phyloP scores from a whole-genome alignment of 2,797 vertebrate species.

The Synaphobranchus kaupii region DNA sequence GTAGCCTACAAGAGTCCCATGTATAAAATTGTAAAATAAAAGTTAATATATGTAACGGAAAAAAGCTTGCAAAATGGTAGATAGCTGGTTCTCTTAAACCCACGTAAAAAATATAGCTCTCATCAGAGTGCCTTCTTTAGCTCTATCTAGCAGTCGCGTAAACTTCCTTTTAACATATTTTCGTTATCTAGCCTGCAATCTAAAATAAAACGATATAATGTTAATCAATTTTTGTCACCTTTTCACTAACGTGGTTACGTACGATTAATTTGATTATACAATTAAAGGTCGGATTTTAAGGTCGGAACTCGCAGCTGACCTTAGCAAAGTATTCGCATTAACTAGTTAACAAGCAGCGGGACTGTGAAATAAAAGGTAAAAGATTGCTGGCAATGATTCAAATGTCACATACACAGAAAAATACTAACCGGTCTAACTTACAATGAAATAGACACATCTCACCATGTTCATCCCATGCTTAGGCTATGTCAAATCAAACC shows the following conservation, averaged over 20 bases:
- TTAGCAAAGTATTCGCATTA: not conserved
- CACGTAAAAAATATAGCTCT: no score
- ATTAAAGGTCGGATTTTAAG: no score
- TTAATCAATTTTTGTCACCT: no score
- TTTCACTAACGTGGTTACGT: no score
- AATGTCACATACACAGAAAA: not conserved
- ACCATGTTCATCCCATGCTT: not conserved
- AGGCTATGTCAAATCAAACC: not conserved
- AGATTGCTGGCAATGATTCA: not conserved
- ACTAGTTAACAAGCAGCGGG: not conserved
- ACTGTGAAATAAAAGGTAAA: not conserved
- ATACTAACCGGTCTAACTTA: not conserved
- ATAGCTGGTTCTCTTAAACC: no score
- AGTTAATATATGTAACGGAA: no score
- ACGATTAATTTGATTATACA: not conserved
- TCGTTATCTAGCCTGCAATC: not conserved
- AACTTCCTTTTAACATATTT: not conserved
- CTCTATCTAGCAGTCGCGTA: not conserved
- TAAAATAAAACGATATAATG: no score
- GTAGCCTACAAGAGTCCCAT: not conserved
- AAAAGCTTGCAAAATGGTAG: no score
- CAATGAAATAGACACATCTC: slow-evolving; percentile 9
- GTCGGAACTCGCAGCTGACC: not conserved
- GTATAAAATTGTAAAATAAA: no score
- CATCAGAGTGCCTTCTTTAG: no score